Evolutionary conservation across 2,113 vertebrate species (phyloP).

Genomic region (Fregetta grallaria): DNA sequence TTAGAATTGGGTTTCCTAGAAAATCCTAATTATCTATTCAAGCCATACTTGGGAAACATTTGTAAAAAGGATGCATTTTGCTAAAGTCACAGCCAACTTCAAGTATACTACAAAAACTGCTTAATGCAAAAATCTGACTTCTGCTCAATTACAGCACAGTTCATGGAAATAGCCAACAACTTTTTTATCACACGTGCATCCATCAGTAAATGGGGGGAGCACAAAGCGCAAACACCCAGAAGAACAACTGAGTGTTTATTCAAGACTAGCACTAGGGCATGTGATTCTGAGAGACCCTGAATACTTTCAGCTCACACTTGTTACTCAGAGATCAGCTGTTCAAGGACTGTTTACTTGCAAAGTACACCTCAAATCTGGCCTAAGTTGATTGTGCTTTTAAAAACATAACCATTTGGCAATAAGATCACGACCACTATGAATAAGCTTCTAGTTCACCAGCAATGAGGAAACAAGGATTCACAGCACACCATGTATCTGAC

Average conservation of each 20-base stretch:
- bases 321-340: not conserved
- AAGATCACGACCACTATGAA: not conserved
- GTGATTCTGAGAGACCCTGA: no score
- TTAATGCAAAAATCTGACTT: not conserved
- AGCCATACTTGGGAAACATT: not conserved
- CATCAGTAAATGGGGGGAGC: not conserved
- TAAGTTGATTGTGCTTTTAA: not conserved
- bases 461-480: not conserved
- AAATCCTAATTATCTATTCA: not conserved
- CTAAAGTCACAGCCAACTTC: not conserved
- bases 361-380: not conserved
- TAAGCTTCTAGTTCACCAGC: not conserved
- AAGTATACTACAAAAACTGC: not conserved
- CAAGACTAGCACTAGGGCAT: not conserved
- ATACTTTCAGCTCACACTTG: not conserved
- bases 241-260: not conserved
- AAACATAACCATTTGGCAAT: not conserved
- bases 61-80: not conserved
- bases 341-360: not conserved
- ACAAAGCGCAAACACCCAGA: not conserved
- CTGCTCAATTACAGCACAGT: not conserved
- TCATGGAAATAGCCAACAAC: not conserved
- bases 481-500: not conserved
- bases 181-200: not conserved
- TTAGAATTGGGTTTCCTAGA: not conserved